Conservation (phyloP, 2,113 vertebrate genomes). For the Nothobranchius kuhntae region DNA sequence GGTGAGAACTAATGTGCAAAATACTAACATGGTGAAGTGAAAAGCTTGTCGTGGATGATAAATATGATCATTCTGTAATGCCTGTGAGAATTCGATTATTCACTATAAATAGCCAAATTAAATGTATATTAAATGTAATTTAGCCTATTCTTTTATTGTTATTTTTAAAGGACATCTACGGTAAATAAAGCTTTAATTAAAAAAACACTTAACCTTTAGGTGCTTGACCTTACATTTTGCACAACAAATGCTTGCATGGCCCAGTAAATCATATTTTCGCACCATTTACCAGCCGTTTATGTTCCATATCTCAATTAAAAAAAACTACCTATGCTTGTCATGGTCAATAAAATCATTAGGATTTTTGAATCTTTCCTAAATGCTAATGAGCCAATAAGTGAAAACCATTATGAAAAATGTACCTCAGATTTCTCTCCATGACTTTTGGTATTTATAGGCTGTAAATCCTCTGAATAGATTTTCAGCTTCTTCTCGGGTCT, state of each 20-base stretch:
- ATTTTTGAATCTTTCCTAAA: conserved; percentile 21
- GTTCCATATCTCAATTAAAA: background rate
- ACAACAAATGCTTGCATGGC: too few species aligned
- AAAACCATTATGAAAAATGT: conserved; percentile 52
- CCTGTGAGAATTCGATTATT: too few species aligned
- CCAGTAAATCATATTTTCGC: too few species aligned
- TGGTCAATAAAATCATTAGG: conserved; percentile 13
- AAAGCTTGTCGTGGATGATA: background rate
- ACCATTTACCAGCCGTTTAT: background rate
- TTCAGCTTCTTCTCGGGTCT: conserved; percentile 51
- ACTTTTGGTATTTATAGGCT: conserved; percentile 46
- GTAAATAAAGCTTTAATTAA: too few species aligned
- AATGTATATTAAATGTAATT: too few species aligned
- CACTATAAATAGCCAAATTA: too few species aligned
- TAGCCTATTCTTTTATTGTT: too few species aligned
- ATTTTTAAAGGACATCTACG: too few species aligned
- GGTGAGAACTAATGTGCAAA: background rate
- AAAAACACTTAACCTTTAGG: too few species aligned
- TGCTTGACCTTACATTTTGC: too few species aligned
- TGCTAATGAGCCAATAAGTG: conserved; percentile 43
- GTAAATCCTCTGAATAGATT: conserved; percentile 63
- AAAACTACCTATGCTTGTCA: conserved; percentile 18
- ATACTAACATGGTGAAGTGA: background rate
- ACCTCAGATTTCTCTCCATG: conserved; percentile 32
- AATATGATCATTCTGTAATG: too few species aligned